Base-by-base conservation (phyloP, 1,140 invertebrate genomes). In the Paralvinella palmiformis region DNA sequence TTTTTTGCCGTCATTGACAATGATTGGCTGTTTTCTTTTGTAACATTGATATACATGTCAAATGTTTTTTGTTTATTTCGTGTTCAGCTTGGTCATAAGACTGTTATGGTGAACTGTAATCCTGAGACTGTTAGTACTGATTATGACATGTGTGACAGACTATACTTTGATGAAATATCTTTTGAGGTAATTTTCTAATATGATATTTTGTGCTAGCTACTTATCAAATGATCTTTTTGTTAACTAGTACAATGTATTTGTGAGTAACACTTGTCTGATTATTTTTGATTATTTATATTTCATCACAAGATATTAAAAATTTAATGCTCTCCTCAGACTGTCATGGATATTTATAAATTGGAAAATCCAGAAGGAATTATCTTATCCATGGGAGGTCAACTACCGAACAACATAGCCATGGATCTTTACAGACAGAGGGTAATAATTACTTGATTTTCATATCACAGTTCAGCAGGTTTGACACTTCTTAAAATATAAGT, bases 81-180 rank as follows among this genome's bases (percentile, higher is more conserved):
- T 68, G 64, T 35, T 17, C 64, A 83, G 78, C 76, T 86, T 68
- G 80, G 79, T 5, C 78, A 83, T 63, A 78, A 82, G 70, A 98
- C 96, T 0, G 94, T 99, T n/a, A 99, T 99, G 95, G 87, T 99
- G 0, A 99, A 99, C 79, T 99, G 94, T 74, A 99, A 99, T 83
- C 97, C 97, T 0, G 97, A 99, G 83, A 99, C 97, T 0, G 97
- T 99, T 0, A 96, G 92, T 74, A 99, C 97, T 4, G 97, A 99
- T 81, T 99, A 99, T 73, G 97, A 99, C 72, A 97, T 99, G 91
- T 97, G 94, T 74, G 94, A 99, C 78, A 84, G 94, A 44, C 80
- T 99, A 17, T 99, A 99, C 75, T 99, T 99, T 79, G 97, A 99
- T 83, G 97, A 99, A 84, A 97, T 99, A 62, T 96, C 95, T 3